Percentiles rank a stretch among this genome's conserved stretches.
phyloP scores from a whole-genome alignment of 2,888 invertebrate species.

The Ophion ventricosus region DNA sequence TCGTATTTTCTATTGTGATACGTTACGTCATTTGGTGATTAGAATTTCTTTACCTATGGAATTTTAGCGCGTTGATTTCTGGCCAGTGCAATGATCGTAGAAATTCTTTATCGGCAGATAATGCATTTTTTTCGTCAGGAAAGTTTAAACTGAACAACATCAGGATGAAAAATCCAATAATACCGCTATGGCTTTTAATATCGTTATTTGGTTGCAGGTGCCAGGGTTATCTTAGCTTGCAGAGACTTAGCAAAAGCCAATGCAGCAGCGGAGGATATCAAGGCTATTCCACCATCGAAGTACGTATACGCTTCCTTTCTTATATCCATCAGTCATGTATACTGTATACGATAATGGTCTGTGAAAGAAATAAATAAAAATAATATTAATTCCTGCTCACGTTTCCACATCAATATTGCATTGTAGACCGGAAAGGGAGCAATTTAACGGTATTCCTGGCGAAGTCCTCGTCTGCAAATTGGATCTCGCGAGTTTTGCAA shows the following conservation, averaged over 20 bases:
- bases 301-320: slow-evolving; percentile 61
- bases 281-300: slow-evolving; percentile 72
- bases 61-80: too few relatives aligned
- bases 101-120: too few relatives aligned
- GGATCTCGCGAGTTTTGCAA: slow-evolving; percentile 85
- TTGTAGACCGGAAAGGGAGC: slow-evolving; percentile 70
- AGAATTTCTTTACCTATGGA: too few relatives aligned
- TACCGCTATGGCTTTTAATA: too few relatives aligned
- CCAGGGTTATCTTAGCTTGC: slow-evolving; percentile 84
- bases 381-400: not conserved
- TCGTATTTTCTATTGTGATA: too few relatives aligned
- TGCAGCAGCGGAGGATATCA: slow-evolving; percentile 82
- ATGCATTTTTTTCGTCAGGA: too few relatives aligned
- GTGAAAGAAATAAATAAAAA: not conserved
- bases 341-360: not conserved
- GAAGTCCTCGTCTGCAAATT: slow-evolving; percentile 77
- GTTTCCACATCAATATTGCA: not conserved
- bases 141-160: too few relatives aligned
- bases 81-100: too few relatives aligned
- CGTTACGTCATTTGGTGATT: too few relatives aligned
- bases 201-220: slow-evolving; percentile 69
- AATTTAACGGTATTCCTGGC: slow-evolving; percentile 74
- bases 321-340: not conserved
- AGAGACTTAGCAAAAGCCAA: slow-evolving; percentile 83
- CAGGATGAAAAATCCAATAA: too few relatives aligned